Percentiles rank a stretch among this genome's conserved stretches.
Conservation (phyloP, 2,888 invertebrate species). For the Adelognathus sp. region DNA sequence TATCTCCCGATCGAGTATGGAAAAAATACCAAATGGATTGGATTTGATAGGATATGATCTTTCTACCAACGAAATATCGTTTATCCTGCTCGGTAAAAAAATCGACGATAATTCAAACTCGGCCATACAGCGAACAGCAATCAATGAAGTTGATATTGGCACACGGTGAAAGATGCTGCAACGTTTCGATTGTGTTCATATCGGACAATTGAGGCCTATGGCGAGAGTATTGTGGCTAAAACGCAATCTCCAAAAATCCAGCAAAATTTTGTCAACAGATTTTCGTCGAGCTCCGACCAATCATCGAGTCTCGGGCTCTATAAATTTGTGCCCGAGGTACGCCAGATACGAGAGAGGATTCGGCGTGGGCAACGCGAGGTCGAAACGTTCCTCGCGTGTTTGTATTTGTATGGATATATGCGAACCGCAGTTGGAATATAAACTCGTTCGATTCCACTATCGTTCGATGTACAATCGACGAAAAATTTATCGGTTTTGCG, state of each 20-base stretch:
- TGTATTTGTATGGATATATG: slow-evolving; percentile 8
- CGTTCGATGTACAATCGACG: slow-evolving; percentile 27
- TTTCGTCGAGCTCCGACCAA: slow-evolving; percentile 18
- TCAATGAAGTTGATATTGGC: background rate
- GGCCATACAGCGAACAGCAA: too few species aligned
- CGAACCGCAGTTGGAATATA: slow-evolving; percentile 41
- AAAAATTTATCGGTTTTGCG: slow-evolving; percentile 51
- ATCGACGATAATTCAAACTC: too few species aligned
- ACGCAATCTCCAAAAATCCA: background rate
- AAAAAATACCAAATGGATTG: too few species aligned
- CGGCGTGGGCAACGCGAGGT: slow-evolving; percentile 38
- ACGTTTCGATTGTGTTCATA: background rate
- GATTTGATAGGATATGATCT: too few species aligned
- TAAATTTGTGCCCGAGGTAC: slow-evolving; percentile 32
- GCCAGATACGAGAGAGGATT: slow-evolving; percentile 37
- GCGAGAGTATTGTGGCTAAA: slow-evolving; percentile 18
- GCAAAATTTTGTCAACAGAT: slow-evolving; percentile 27
- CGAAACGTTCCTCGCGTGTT: slow-evolving; percentile 14
- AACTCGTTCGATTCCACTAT: slow-evolving; percentile 48
- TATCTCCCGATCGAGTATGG: too few species aligned
- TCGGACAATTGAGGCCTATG: background rate
- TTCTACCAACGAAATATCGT: too few species aligned
- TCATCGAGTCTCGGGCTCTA: background rate
- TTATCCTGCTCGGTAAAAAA: too few species aligned
- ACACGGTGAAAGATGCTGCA: background rate